A percentile compares a stretch with the other conserved stretches of the same genome.
Evolutionary conservation across 30 jellyfish, hydroid and myxozoan genomes (phyloP).

Genomic region (Cassiopea xamachana): DNA sequence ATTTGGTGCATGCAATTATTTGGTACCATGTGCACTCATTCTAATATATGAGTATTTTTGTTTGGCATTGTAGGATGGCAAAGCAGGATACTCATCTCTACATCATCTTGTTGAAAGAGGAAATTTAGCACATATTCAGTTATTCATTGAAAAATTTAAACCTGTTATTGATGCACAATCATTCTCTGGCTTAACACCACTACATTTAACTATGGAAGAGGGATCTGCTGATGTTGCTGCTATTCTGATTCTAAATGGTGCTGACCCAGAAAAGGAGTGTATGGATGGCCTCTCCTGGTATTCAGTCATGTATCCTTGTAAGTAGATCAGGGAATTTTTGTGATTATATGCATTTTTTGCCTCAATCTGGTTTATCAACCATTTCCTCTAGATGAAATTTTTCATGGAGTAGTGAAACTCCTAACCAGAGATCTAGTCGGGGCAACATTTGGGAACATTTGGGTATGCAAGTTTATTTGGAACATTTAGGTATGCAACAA

Average conservation of each 20-base stretch:
- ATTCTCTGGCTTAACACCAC: conserved; percentile 52
- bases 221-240: conserved; percentile 12
- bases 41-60: background rate
- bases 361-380: too few relatives aligned
- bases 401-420: too few relatives aligned
- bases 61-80: conserved; percentile 29
- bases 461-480: too few relatives aligned
- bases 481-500: too few relatives aligned
- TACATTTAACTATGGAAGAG: conserved; percentile 23
- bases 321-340: background rate
- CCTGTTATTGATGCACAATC: conserved; percentile 52
- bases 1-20: too few relatives aligned
- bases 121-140: background rate
- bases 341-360: too few relatives aligned
- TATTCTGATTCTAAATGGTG: conserved; percentile 49
- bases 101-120: conserved; percentile 53
- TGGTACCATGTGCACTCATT: background rate
- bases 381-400: too few relatives aligned
- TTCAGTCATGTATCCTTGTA: background rate
- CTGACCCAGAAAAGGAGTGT: conserved; percentile 41
- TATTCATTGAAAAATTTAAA: conserved; percentile 16
- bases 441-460: too few relatives aligned
- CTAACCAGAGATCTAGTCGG: too few relatives aligned
- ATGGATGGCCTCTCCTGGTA: conserved; percentile 43
- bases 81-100: conserved; percentile 51